phyloP scores from a whole-genome alignment of 2,113 vertebrate genomes.

The Macrotus californicus region DNA sequence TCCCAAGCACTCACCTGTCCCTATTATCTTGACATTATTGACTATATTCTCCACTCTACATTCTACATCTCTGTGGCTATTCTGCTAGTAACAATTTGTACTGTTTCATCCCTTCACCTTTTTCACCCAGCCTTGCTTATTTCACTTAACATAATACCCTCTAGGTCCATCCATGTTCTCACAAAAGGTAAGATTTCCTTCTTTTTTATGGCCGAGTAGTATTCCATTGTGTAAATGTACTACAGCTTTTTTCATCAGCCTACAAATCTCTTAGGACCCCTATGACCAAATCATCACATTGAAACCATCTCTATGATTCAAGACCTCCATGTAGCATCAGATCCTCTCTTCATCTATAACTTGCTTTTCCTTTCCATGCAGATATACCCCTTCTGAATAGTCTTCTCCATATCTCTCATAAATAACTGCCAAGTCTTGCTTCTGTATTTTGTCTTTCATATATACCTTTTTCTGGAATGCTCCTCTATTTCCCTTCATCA shows the following conservation, averaged over 20 bases:
- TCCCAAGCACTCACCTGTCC: not conserved
- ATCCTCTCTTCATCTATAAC: not conserved
- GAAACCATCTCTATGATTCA: not conserved
- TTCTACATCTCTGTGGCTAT: not conserved
- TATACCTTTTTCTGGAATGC: not conserved
- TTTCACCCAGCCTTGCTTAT: not conserved
- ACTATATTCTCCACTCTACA: not conserved
- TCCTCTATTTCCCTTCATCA: not conserved
- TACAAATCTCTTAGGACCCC: not conserved
- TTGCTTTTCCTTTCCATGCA: not conserved
- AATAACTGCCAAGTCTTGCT: not conserved
- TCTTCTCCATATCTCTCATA: not conserved
- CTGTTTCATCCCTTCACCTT: not conserved
- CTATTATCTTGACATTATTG: not conserved
- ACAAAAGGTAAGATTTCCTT: not conserved
- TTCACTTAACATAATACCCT: not conserved
- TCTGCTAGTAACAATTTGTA: not conserved
- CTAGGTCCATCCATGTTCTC: not conserved
- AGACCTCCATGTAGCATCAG: not conserved
- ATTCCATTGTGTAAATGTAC: not conserved
- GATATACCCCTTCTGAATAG: not conserved
- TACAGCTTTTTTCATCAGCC: not conserved
- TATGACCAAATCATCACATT: not conserved
- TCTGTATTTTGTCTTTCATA: not conserved
- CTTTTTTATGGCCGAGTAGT: not conserved